Evolutionary conservation across 2,113 vertebrate genomes (phyloP).

Genomic region (Myotis yumanensis): DNA sequence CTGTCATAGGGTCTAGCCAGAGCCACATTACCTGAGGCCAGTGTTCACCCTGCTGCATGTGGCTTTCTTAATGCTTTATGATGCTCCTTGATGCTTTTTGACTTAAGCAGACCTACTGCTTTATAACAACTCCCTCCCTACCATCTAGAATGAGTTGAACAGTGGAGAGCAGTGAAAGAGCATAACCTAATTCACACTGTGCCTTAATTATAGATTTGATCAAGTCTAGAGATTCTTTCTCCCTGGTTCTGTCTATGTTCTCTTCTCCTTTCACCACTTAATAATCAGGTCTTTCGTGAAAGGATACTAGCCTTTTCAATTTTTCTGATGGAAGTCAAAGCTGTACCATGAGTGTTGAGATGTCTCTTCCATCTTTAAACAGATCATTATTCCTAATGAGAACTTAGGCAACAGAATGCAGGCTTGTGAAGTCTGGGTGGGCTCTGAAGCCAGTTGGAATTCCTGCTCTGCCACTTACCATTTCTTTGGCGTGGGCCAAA

Average conservation of each 20-base stretch:
- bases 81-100: not conserved
- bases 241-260: not conserved
- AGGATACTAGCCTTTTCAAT: not conserved
- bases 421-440: slow-evolving; percentile 3
- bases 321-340: slow-evolving; percentile 20
- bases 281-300: not conserved
- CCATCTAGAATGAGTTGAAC: not conserved
- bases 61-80: not conserved
- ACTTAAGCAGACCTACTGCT: not conserved
- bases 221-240: not conserved
- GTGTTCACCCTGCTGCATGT: not conserved
- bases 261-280: not conserved
- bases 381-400: slow-evolving; percentile 33
- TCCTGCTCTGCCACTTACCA: slow-evolving; percentile 12
- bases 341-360: not conserved
- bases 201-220: not conserved
- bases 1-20: not conserved
- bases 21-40: not conserved
- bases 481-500: slow-evolving; percentile 7
- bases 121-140: not conserved
- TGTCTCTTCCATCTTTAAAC: slow-evolving; percentile 17
- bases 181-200: not conserved
- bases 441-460: not conserved
- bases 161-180: not conserved
- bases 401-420: slow-evolving; percentile 15